These are phyloP conservation scores for Orchestes rusci DNA, from an alignment of 2,888 invertebrate species.

Conservation along the genomic window DNA sequence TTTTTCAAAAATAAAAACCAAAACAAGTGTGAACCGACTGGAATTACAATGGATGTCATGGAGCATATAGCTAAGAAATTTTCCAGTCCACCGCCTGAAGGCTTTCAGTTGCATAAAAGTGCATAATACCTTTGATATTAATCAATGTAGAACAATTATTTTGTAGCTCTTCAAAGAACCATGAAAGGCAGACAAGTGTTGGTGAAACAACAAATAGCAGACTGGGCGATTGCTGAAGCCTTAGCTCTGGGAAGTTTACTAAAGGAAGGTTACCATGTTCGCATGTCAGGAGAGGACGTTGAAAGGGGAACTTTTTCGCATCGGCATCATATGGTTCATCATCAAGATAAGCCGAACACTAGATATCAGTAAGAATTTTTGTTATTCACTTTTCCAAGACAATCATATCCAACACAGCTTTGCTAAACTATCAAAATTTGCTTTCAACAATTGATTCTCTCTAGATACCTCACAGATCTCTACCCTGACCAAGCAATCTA, in stretches of 20 bases:
- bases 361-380: slow-evolving; percentile 35
- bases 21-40: slow-evolving; percentile 71
- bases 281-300: slow-evolving; percentile 93
- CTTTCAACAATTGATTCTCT: no score
- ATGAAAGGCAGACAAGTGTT: slow-evolving; percentile 85
- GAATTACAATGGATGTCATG: slow-evolving; percentile 75
- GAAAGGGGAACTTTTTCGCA: slow-evolving; percentile 89
- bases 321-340: slow-evolving; percentile 96
- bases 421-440: no score
- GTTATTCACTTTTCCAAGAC: no score
- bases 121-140: no score
- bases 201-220: slow-evolving; percentile 78
- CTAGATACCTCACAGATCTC: slow-evolving; percentile 77
- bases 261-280: slow-evolving; percentile 93
- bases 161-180: slow-evolving; percentile 67
- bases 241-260: slow-evolving; percentile 95
- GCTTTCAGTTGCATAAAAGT: slow-evolving; percentile 82
- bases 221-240: slow-evolving; percentile 97
- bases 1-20: slow-evolving; percentile 83
- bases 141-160: no score
- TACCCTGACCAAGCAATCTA: slow-evolving; percentile 96
- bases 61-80: slow-evolving; percentile 78
- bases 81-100: slow-evolving; percentile 77
- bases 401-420: no score
- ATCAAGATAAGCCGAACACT: slow-evolving; percentile 90